Evolutionary conservation across 2,888 invertebrate genomes (phyloP).

Genomic region (Syrphus vitripennis): DNA sequence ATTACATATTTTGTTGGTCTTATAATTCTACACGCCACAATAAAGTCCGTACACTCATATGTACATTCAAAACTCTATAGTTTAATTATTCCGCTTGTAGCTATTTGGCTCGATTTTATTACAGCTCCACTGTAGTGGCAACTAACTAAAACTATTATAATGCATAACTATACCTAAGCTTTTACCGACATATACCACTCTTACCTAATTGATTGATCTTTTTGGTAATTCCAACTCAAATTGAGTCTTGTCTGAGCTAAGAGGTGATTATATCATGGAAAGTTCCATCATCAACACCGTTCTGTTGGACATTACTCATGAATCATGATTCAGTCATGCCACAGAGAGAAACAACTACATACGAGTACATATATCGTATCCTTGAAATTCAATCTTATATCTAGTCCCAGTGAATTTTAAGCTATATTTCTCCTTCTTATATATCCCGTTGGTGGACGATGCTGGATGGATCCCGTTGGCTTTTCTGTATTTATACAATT

Average conservation of each 20-base stretch:
- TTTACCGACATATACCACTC: not conserved
- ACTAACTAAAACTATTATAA: not conserved
- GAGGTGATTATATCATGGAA: slow-evolving; percentile 31
- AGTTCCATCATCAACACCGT: slow-evolving; percentile 26
- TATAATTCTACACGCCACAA: too few relatives aligned
- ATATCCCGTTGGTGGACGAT: not conserved
- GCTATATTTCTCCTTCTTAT: not conserved
- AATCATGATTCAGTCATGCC: slow-evolving; percentile 16
- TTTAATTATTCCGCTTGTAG: not conserved
- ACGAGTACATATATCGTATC: too few relatives aligned
- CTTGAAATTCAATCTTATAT: slow-evolving; percentile 49
- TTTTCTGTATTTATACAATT: slow-evolving; percentile 5
- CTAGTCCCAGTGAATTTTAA: slow-evolving; percentile 27
- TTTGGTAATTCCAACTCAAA: slow-evolving; percentile 25
- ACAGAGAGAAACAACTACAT: not conserved
- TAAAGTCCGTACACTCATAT: too few relatives aligned
- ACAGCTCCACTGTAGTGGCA: not conserved
- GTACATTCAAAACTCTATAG: too few relatives aligned
- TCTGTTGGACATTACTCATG: slow-evolving; percentile 17
- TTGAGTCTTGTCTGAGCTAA: slow-evolving; percentile 24
- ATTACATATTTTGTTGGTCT: too few relatives aligned
- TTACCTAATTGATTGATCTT: slow-evolving; percentile 39
- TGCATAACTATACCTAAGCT: not conserved
- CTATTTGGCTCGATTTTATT: not conserved
- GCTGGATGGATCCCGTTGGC: not conserved